phyloP scores from a whole-genome alignment of 1,140 invertebrate genomes.

The Rhizoglyphus robini region DNA sequence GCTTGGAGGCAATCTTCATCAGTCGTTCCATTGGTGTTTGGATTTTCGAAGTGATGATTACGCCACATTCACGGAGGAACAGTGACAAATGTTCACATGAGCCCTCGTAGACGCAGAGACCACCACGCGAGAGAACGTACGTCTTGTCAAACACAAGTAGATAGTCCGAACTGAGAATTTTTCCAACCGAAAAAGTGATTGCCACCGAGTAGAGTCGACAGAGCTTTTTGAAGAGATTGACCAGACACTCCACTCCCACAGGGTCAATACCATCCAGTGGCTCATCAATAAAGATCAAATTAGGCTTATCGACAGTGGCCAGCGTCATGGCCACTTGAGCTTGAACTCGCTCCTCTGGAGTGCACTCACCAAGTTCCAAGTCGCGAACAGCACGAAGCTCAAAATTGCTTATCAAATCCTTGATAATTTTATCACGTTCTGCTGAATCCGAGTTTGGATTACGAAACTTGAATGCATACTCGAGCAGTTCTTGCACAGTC shows the following conservation, averaged over 20 bases:
- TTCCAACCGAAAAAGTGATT: not conserved
- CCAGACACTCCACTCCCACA: not conserved
- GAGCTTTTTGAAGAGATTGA: not conserved
- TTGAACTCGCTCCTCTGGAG: not conserved
- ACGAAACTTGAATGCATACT: conserved; percentile 2
- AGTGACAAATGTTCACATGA: not conserved
- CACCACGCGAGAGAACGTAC: conserved; percentile 19
- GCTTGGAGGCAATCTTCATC: conserved; percentile 9
- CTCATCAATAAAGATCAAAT: conserved; percentile 3
- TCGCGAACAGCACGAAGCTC: not conserved
- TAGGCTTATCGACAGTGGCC: not conserved
- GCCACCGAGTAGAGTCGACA: not conserved
- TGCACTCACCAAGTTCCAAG: not conserved
- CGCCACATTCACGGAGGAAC: not conserved
- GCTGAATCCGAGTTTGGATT: not conserved
- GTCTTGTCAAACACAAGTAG: conserved; percentile 21
- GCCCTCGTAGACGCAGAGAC: conserved; percentile 30
- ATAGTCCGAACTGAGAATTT: conserved; percentile 2
- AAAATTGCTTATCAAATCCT: not conserved
- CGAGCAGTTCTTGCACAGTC: not conserved
- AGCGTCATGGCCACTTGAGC: not conserved
- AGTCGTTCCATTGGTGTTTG: conserved; percentile 10
- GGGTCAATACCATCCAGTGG: not conserved
- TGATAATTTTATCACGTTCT: not conserved
- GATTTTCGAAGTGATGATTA: not conserved